Percentiles rank a stretch among this genome's conserved stretches.
Conservation (phyloP, 2,888 invertebrate genomes). For the Julus scanicus region DNA sequence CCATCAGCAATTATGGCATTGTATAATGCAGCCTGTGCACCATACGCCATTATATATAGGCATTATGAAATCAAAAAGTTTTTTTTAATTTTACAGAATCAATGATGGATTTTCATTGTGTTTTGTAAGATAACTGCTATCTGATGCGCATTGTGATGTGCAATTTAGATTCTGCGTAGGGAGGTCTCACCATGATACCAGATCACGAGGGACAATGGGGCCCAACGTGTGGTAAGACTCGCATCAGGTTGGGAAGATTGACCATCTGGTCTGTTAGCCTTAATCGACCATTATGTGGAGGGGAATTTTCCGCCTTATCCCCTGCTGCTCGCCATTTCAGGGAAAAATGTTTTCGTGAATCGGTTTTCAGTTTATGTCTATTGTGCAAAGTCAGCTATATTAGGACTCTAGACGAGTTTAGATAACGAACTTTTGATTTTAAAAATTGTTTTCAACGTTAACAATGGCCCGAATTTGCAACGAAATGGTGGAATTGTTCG, state of each 20-base stretch:
- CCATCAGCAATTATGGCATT: not conserved
- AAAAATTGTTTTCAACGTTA: not conserved
- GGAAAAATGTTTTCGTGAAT: constrained; percentile 8
- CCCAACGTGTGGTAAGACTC: not conserved
- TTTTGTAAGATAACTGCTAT: not conserved
- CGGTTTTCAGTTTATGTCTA: not conserved
- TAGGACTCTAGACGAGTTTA: not conserved
- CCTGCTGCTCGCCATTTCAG: constrained; percentile 13
- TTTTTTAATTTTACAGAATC: not conserved
- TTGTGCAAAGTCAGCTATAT: not conserved
- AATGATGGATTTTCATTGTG: constrained; percentile 38
- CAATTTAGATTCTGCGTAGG: not conserved
- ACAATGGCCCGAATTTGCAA: constrained; percentile 2
- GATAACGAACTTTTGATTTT: not conserved
- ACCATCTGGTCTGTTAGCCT: constrained; percentile 36
- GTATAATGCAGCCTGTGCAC: not conserved
- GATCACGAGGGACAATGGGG: constrained; percentile 5
- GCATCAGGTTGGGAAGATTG: constrained; percentile 7
- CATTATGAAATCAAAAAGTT: not conserved
- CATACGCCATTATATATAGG: not conserved
- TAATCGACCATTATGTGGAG: constrained; percentile 31
- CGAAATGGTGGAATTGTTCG: constrained; percentile 25
- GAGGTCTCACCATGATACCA: constrained; percentile 27
- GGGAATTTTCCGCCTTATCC: constrained; percentile 12
- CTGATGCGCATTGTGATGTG: constrained; percentile 9